phyloP scores from a whole-genome alignment of 2,113 vertebrate species.

The Anarrhichthys ocellatus region DNA sequence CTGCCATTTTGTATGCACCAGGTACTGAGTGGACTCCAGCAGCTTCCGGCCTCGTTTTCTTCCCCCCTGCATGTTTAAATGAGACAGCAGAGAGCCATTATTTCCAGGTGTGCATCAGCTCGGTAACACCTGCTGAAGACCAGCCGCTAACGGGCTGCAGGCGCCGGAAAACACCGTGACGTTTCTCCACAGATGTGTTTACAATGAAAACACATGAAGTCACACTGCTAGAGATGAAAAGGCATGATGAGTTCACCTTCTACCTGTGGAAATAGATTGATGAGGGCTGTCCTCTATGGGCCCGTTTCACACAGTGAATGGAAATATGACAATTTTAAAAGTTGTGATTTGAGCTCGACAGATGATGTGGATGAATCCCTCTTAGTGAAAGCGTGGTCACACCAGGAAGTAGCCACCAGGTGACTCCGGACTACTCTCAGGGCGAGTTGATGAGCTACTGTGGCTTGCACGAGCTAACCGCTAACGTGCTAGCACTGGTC shows the following conservation, averaged over 20 bases:
- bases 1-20: not conserved
- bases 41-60: not conserved
- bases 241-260: not conserved
- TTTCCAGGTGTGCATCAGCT: constrained; percentile 66
- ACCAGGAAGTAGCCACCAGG: not conserved
- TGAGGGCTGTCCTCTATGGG: not conserved
- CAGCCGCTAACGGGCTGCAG: not conserved
- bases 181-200: not conserved
- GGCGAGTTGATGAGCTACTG: not conserved
- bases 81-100: constrained; percentile 27
- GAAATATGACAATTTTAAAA: not conserved
- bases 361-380: not conserved
- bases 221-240: not conserved
- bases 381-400: not conserved
- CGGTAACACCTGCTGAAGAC: not conserved
- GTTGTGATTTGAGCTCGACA: not conserved
- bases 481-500: not conserved
- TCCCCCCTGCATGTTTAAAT: not conserved
- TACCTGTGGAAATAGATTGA: not conserved
- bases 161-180: not conserved
- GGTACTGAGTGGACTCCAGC: not conserved
- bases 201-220: not conserved
- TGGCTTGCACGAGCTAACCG: not conserved
- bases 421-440: no score
- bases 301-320: not conserved